Percentiles rank a stretch among this genome's conserved stretches.
Conservation (phyloP, 2,797 vertebrate species). For the Gymnoscopelus braueri region DNA sequence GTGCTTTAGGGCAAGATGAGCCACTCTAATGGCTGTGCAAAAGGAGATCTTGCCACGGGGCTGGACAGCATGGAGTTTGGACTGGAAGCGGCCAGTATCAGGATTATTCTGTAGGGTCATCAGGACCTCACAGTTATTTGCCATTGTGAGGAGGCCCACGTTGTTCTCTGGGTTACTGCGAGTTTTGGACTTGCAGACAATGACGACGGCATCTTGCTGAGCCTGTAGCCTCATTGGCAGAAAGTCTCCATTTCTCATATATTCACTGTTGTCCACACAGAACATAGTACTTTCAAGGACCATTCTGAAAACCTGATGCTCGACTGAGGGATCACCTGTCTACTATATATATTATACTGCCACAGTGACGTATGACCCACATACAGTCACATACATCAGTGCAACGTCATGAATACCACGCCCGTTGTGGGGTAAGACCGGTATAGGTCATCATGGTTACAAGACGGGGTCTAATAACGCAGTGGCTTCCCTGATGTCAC, state of each 20-base stretch:
- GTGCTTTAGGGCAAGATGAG: constrained; percentile 95
- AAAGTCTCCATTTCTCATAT: constrained; percentile 96
- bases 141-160: constrained; percentile 94
- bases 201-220: constrained; percentile 95
- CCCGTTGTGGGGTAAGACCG: too few species aligned
- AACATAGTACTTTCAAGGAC: constrained; percentile 97
- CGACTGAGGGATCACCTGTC: too few species aligned
- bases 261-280: constrained; percentile 96
- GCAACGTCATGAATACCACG: too few species aligned
- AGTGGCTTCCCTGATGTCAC: too few species aligned
- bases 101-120: constrained; percentile 88
- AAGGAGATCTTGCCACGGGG: constrained; percentile 93
- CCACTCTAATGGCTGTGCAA: constrained; percentile 93
- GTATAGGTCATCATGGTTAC: too few species aligned
- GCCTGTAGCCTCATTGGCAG: constrained; percentile 93
- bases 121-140: constrained; percentile 95
- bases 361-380: too few species aligned
- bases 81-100: constrained; percentile 93
- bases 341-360: too few species aligned
- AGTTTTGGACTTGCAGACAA: constrained; percentile 96
- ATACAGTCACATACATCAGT: too few species aligned
- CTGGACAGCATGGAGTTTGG: constrained; percentile 94
- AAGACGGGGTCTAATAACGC: too few species aligned
- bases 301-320: constrained; percentile 80
- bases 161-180: constrained; percentile 96